A percentile compares a stretch with the other conserved stretches of the same genome.
Evolutionary conservation across 35 echinoderm and acorn worm species (phyloP).

Genomic region (Lytechinus pictus): DNA sequence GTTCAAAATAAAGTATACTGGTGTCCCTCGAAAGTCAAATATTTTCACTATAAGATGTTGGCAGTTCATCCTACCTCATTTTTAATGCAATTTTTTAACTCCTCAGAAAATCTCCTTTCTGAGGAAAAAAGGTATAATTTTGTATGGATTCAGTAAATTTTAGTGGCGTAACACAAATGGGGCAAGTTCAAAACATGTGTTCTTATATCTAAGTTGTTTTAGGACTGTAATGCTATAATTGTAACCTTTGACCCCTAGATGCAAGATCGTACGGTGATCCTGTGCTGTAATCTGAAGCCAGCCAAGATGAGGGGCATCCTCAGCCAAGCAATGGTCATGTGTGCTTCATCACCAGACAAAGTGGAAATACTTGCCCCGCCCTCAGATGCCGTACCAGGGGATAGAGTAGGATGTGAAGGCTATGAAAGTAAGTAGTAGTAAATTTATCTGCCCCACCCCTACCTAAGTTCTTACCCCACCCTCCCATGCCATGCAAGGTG

Average conservation of each 20-base stretch:
- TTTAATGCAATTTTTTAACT: no score
- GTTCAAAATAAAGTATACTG: no score
- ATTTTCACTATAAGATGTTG: no score
- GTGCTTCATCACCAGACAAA: constrained; percentile 88
- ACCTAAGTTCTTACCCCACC: background rate
- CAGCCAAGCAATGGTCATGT: constrained; percentile 99
- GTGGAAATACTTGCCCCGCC: constrained; percentile 85
- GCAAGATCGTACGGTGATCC: constrained; percentile 84
- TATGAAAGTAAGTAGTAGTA: constrained; percentile 74
- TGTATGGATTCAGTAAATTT: no score
- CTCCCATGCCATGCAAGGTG: constrained; percentile 16
- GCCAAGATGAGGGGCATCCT: constrained; percentile 94
- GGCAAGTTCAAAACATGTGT: no score
- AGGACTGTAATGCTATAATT: background rate
- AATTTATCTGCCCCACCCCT: background rate
- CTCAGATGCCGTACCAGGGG: constrained; percentile 77
- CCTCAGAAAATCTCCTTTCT: no score
- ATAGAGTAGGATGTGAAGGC: constrained; percentile 84
- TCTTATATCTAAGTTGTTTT: no score
- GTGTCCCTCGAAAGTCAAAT: no score
- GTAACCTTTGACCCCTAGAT: constrained; percentile 63
- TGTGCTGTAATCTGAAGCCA: constrained; percentile 96
- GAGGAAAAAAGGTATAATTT: no score
- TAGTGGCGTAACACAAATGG: no score
- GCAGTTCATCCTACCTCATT: no score